phyloP scores from a whole-genome alignment of 2,888 invertebrate genomes.

The Coleophora flavipennella region DNA sequence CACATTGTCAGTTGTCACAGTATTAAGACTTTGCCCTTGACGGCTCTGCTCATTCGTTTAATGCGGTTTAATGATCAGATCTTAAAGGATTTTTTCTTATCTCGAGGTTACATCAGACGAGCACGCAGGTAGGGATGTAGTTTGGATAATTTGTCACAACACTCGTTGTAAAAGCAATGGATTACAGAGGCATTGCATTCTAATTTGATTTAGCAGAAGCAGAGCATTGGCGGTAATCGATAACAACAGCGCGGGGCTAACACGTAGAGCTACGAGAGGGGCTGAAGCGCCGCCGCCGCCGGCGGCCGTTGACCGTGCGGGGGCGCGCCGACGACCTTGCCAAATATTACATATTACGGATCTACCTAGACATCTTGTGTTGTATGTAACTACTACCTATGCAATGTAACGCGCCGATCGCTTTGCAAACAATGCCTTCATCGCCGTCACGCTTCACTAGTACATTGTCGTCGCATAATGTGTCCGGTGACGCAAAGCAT shows the following conservation, averaged over 20 bases:
- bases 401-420: too few species aligned
- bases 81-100: not conserved
- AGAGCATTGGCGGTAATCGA: conserved; percentile 55
- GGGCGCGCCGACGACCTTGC: conserved; percentile 57
- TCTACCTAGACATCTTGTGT: too few species aligned
- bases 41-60: conserved; percentile 14
- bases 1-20: too few species aligned
- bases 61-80: conserved; percentile 16
- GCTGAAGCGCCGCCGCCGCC: conserved; percentile 45
- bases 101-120: not conserved
- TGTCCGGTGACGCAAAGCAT: conserved; percentile 18
- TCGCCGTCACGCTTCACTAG: conserved; percentile 12
- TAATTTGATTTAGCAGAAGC: conserved; percentile 39
- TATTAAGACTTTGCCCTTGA: conserved; percentile 21
- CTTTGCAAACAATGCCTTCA: conserved; percentile 7
- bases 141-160: too few species aligned
- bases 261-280: conserved; percentile 10
- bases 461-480: conserved; percentile 9
- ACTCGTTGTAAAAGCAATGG: conserved; percentile 2
- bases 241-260: conserved; percentile 42
- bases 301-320: conserved; percentile 59
- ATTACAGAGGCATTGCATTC: conserved; percentile 21
- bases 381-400: too few species aligned
- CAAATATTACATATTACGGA: conserved; percentile 26
- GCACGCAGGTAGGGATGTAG: too few species aligned